Percentiles rank a stretch among this genome's conserved stretches.
These are phyloP conservation scores for Python bivittatus DNA, from an alignment of 2,113 vertebrate genomes.

Conservation along the genomic window DNA sequence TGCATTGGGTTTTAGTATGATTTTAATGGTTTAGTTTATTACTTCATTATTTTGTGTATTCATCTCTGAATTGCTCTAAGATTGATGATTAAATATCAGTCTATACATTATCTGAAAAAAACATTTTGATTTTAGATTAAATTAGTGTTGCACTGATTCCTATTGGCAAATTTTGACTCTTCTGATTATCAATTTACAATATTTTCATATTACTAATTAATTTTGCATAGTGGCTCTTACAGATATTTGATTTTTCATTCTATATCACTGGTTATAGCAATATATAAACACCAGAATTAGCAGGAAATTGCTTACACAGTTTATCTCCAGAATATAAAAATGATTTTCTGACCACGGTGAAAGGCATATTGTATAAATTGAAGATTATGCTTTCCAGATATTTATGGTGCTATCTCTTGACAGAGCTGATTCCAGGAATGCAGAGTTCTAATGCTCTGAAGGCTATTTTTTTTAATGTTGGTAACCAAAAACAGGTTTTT, in stretches of 20 bases:
- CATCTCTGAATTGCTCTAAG: no score
- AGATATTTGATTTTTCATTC: background rate
- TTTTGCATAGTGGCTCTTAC: background rate
- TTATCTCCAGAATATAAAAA: background rate
- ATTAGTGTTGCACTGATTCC: background rate
- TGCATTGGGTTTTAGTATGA: no score
- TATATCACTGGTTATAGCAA: background rate
- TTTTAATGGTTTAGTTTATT: no score
- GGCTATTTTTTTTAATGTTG: background rate
- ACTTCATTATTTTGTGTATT: no score
- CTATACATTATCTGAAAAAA: background rate
- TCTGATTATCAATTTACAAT: background rate
- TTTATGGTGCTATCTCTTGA: background rate
- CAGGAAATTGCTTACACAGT: background rate
- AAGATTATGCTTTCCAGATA: background rate
- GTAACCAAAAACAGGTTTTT: background rate
- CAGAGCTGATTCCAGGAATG: background rate
- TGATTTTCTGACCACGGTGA: background rate
- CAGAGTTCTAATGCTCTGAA: background rate
- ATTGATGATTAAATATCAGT: background rate
- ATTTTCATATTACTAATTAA: background rate
- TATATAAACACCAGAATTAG: background rate
- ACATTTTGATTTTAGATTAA: background rate
- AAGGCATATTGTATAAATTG: background rate
- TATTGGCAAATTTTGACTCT: background rate